Evolutionary conservation across 1,140 invertebrate genomes (phyloP), one percentile per base, ranked within the genome.

Genomic region (Leptestheria dahalacensis): DNA sequence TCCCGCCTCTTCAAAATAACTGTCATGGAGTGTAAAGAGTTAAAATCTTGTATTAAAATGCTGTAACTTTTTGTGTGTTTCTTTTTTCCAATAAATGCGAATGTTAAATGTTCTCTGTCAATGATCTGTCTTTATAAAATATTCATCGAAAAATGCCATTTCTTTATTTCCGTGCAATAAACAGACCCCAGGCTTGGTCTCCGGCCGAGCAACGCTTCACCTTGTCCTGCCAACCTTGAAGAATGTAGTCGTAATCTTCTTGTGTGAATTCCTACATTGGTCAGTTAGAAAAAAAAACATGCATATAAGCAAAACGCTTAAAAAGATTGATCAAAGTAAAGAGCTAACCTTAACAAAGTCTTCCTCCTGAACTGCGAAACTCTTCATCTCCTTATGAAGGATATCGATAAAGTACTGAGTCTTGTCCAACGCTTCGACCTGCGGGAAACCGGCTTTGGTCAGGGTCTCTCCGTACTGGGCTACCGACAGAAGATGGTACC

Each of bases 161-260:
- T n/a, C n/a, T n/a, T 50, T 24, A 60, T 26, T 71, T 71, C 9
- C 23, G 62, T 10, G 68, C 70, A 11, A 66, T 61, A 62, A 78
- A 78, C 3, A 75, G 66, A 9, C 77, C 77, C 77, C 77, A 79
- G 51, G 70, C 69, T 65, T 79, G 77, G 65, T 78, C 75, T 10
- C 76, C 75, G 20, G 65, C 66, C 24, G 47, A 60, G 51, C 72
- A 75, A 47, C 78, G 67, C 18, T 66, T 64, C n/a, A 77, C 50
- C 62, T 79, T 79, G 10, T 72, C 69, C 55, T 73, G 70, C 78
- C 78, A 79, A 12, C 77, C 77, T 29, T 72, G 65, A 11, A 76
- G 68, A 55, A 79, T 72, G 51, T 76, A 69, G 12, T 74, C 60
- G 61, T 71, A 79, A 62, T 77, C 76, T 46, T 71, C 65, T 50